phyloP scores from a whole-genome alignment of 2,797 vertebrate genomes.

The Cyprinella venusta region DNA sequence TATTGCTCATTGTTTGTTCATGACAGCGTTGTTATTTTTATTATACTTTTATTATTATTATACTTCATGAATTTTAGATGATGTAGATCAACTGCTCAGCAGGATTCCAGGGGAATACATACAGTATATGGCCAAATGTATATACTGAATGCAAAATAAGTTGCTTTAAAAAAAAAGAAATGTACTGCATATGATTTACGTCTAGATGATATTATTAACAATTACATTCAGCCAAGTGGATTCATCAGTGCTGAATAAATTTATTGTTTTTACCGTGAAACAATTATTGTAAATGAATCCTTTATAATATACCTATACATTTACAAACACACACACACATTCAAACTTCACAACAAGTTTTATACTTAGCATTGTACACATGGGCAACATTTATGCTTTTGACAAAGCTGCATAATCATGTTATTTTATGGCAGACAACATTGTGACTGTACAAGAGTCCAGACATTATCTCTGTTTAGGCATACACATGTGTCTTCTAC shows the following conservation, averaged over 20 bases:
- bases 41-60: not conserved
- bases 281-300: not conserved
- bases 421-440: not conserved
- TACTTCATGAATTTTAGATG: not conserved
- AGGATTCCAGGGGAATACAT: not conserved
- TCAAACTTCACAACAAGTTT: not conserved
- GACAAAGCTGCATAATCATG: conserved; percentile 6
- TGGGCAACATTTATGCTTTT: conserved; percentile 1
- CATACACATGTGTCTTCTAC: not conserved
- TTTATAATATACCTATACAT: not conserved
- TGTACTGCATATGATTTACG: not conserved
- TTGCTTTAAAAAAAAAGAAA: not conserved
- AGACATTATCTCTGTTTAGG: conserved; percentile 31
- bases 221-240: not conserved
- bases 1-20: not conserved
- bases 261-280: not conserved
- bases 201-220: not conserved
- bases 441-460: conserved; percentile 14
- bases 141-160: conserved; percentile 3
- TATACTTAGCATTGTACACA: not conserved
- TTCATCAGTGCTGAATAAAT: not conserved
- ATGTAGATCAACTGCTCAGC: not conserved
- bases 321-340: conserved; percentile 12
- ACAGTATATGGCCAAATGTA: not conserved
- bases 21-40: not conserved